These are phyloP conservation scores for Trichonephila clavata DNA, from an alignment of 1,140 invertebrate genomes.

Conservation along the genomic window DNA sequence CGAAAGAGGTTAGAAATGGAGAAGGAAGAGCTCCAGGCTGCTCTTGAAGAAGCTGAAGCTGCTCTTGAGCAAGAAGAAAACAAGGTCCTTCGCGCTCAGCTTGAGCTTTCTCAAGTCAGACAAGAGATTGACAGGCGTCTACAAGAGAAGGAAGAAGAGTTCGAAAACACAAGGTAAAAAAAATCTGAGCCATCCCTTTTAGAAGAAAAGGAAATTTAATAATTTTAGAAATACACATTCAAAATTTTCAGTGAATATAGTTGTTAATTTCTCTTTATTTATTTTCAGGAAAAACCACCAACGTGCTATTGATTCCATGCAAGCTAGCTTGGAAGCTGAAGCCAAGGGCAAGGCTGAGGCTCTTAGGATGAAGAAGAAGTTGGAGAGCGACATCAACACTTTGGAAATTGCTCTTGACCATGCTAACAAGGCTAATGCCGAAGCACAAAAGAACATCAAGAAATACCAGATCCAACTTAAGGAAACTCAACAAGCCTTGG, in stretches of 20 bases:
- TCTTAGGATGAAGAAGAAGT: conserved; percentile 99
- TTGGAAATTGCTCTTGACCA: conserved; percentile 99
- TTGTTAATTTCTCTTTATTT: neutral
- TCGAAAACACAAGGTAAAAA: conserved; percentile 92
- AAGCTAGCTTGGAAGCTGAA: conserved; percentile 99
- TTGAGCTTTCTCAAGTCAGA: conserved; percentile 98
- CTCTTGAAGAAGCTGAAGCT: conserved; percentile 98
- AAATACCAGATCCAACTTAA: conserved; percentile 97
- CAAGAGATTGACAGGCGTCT: conserved; percentile 99
- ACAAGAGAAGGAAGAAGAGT: conserved; percentile 99
- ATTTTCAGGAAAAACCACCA: conserved; percentile 96
- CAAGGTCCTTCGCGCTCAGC: conserved; percentile 97
- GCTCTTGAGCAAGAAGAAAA: conserved; percentile 99
- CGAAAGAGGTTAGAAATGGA: conserved; percentile 98
- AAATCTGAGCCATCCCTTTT: neutral
- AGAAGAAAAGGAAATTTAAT: neutral
- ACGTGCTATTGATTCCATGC: conserved; percentile 99
- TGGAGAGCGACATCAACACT: conserved; percentile 99
- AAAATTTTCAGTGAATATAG: neutral
- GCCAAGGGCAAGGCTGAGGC: conserved; percentile 99
- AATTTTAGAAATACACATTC: neutral
- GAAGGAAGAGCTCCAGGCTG: conserved; percentile 99
- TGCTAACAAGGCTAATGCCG: conserved; percentile 98
- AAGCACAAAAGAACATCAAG: conserved; percentile 99
- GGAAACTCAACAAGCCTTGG: conserved; percentile 95